These are phyloP conservation scores for Hartigia nigra DNA, from an alignment of 2,888 invertebrate species.

Conservation along the genomic window DNA sequence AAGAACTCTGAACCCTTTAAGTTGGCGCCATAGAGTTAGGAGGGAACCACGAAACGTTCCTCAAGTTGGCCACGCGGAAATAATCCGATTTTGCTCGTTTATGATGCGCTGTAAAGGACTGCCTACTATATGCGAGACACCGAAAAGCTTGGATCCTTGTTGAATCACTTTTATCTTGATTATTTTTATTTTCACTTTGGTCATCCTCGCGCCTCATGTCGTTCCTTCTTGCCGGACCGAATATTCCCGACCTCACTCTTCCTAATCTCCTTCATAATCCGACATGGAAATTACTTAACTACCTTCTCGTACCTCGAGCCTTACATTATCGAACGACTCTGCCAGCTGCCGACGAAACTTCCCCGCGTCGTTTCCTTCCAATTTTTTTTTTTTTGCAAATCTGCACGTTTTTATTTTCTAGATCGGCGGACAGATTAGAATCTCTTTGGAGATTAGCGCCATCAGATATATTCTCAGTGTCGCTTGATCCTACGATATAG, in stretches of 20 bases:
- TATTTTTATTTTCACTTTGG: conserved; percentile 8
- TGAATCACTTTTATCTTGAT: not conserved
- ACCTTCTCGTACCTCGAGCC: conserved; percentile 11
- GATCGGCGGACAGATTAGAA: conserved; percentile 12
- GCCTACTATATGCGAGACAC: not conserved
- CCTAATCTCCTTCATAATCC: conserved; percentile 28
- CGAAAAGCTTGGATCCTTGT: not conserved
- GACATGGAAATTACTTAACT: conserved; percentile 39
- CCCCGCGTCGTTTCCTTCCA: not conserved
- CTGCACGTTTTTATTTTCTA: conserved; percentile 2
- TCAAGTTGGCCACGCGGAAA: conserved; percentile 9
- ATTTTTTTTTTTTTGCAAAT: conserved; percentile 1
- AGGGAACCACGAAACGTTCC: not conserved
- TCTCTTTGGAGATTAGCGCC: conserved; percentile 2
- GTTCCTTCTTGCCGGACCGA: conserved; percentile 9
- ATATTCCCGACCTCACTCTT: not conserved
- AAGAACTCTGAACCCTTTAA: conserved; percentile 18
- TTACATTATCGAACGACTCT: not conserved
- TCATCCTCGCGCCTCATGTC: conserved; percentile 16
- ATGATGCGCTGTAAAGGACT: not conserved
- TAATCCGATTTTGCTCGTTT: conserved; percentile 36
- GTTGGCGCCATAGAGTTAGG: not conserved
- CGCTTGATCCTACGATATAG: not conserved
- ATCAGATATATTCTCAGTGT: not conserved
- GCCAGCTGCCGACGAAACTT: not conserved